Evolutionary conservation across 2,113 vertebrate species (phyloP).

Genomic region (Pseudolaguvia tuberculata): DNA sequence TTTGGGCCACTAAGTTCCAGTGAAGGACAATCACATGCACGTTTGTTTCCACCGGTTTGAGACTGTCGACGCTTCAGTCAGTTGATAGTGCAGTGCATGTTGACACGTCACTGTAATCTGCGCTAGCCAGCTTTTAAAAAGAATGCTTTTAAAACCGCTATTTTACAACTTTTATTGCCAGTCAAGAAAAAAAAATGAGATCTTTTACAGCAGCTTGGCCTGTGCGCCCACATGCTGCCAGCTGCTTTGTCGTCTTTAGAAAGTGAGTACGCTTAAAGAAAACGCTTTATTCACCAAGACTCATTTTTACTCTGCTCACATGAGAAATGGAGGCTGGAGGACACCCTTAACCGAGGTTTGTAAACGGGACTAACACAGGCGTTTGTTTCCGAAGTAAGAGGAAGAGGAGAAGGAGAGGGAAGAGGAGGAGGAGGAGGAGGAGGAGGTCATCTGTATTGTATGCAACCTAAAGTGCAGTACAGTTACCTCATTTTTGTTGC

Average conservation of each 20-base stretch:
- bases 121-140: background rate
- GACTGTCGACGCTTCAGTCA: background rate
- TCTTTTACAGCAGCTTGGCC: background rate
- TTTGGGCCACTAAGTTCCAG: no score
- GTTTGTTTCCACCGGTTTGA: background rate
- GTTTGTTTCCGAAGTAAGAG: no score
- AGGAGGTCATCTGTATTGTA: background rate
- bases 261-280: slow-evolving; percentile 2
- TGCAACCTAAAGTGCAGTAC: background rate
- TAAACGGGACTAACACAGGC: background rate
- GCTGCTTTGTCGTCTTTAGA: background rate
- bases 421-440: no score
- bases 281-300: background rate
- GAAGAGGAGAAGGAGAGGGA: no score
- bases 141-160: background rate
- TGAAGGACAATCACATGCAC: background rate
- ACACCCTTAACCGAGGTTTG: background rate
- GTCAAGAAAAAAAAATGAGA: background rate
- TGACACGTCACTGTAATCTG: background rate
- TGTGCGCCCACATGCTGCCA: background rate
- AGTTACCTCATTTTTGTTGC: background rate
- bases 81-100: background rate
- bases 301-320: background rate
- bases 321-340: slow-evolving; percentile 4
- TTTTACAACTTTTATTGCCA: background rate